Conservation (phyloP, 2,797 vertebrate genomes). For the Allobates femoralis region DNA sequence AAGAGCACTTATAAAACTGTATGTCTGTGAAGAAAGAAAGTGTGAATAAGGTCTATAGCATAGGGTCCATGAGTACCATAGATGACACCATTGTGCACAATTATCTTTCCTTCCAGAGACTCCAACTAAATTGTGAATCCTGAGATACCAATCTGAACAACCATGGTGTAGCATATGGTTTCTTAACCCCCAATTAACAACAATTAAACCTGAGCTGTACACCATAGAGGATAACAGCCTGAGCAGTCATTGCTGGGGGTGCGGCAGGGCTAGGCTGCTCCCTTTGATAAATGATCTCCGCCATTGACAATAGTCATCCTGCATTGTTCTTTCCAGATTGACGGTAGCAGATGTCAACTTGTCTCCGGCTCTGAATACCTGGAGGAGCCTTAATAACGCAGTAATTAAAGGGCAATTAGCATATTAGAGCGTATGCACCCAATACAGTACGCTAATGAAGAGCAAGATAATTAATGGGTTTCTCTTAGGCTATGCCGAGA, state of each 20-base stretch:
- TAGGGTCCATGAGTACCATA: too few species aligned
- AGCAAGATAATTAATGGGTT: slow-evolving; percentile 73
- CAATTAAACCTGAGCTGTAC: slow-evolving; percentile 1
- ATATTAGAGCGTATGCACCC: slow-evolving; percentile 73
- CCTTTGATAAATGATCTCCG: slow-evolving; percentile 49
- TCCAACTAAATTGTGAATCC: background rate
- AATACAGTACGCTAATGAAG: slow-evolving; percentile 71
- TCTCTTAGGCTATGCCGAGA: slow-evolving; percentile 57
- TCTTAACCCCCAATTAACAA: slow-evolving; percentile 37
- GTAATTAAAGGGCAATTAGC: slow-evolving; percentile 78
- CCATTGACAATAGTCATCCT: slow-evolving; percentile 5
- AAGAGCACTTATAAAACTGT: too few species aligned
- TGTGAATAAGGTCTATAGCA: too few species aligned
- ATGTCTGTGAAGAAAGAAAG: too few species aligned
- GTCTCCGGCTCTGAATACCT: slow-evolving; percentile 70
- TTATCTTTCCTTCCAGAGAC: background rate
- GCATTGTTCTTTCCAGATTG: slow-evolving; percentile 63
- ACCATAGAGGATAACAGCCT: background rate
- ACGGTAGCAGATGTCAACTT: slow-evolving; percentile 71
- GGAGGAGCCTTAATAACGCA: slow-evolving; percentile 73
- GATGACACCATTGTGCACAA: background rate
- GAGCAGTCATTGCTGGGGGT: background rate
- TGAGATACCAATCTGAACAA: slow-evolving; percentile 9
- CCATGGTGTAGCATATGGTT: slow-evolving; percentile 36
- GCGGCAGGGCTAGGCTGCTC: background rate